Evolutionary conservation across 2,113 vertebrate species (phyloP).

Genomic region (Corythaeola cristata): DNA sequence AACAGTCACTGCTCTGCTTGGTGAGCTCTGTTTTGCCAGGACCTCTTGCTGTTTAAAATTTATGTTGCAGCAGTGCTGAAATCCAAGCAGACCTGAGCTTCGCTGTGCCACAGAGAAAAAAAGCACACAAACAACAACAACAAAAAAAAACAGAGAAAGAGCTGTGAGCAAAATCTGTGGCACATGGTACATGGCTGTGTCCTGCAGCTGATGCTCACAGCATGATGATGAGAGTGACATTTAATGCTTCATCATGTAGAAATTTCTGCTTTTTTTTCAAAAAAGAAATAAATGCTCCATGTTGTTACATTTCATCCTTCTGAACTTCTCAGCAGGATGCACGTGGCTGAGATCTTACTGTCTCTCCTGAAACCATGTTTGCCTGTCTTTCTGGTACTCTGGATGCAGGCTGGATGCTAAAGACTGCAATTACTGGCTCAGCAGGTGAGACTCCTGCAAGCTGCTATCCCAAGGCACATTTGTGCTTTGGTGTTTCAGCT

Average conservation of each 20-base stretch:
- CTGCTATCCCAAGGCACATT: neutral
- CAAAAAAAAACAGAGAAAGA: neutral
- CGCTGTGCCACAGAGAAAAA: neutral
- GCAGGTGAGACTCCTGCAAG: neutral
- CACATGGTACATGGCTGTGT: neutral
- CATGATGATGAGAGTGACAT: neutral
- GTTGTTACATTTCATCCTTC: neutral
- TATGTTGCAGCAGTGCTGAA: neutral
- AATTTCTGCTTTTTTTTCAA: neutral
- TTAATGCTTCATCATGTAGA: neutral
- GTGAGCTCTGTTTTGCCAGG: neutral
- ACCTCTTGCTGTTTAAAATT: neutral
- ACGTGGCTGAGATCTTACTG: neutral
- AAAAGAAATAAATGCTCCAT: neutral
- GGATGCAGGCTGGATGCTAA: neutral
- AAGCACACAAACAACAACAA: too few species aligned
- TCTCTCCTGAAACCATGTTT: neutral
- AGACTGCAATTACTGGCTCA: constrained; percentile 24
- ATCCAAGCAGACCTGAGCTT: neutral
- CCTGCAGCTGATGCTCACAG: neutral
- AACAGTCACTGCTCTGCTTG: neutral
- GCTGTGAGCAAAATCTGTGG: neutral
- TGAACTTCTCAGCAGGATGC: neutral
- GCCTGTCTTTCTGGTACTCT: neutral
- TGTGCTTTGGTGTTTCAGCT: neutral